Conservation (phyloP, 2,113 vertebrate species). For the Osmerus eperlanus region DNA sequence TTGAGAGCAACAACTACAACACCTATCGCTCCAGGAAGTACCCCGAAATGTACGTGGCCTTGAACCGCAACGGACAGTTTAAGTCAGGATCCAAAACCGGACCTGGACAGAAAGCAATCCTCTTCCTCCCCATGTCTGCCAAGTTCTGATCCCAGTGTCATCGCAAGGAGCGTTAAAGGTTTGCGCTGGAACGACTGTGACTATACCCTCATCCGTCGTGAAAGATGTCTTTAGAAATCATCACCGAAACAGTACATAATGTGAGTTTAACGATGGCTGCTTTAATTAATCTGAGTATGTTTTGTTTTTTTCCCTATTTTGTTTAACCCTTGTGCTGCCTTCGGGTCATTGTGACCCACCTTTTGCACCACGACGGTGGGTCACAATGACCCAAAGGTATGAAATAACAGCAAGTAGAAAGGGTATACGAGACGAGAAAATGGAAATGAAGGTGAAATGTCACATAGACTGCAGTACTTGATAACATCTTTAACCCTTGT, state of each 20-base stretch:
- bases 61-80: conserved; percentile 94
- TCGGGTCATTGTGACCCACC: too few relatives aligned
- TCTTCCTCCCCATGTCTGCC: conserved; percentile 96
- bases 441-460: not conserved
- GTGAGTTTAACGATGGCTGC: conserved; percentile 45
- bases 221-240: not conserved
- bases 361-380: too few relatives aligned
- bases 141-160: conserved; percentile 74
- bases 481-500: not conserved
- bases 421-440: too few relatives aligned
- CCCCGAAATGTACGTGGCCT: conserved; percentile 91
- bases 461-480: not conserved
- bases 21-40: conserved; percentile 96
- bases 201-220: not conserved
- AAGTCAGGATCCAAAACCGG: conserved; percentile 91
- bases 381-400: too few relatives aligned
- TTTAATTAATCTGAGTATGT: conserved; percentile 10
- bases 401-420: not conserved
- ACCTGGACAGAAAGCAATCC: conserved; percentile 95
- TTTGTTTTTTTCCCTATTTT: not conserved
- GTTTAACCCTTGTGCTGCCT: too few relatives aligned
- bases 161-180: too few relatives aligned
- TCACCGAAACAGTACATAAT: conserved; percentile 27
- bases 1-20: conserved; percentile 98
- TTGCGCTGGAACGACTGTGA: too few relatives aligned